Conservation (phyloP, 1,140 invertebrate species). For the Hypothenemus hampei region DNA sequence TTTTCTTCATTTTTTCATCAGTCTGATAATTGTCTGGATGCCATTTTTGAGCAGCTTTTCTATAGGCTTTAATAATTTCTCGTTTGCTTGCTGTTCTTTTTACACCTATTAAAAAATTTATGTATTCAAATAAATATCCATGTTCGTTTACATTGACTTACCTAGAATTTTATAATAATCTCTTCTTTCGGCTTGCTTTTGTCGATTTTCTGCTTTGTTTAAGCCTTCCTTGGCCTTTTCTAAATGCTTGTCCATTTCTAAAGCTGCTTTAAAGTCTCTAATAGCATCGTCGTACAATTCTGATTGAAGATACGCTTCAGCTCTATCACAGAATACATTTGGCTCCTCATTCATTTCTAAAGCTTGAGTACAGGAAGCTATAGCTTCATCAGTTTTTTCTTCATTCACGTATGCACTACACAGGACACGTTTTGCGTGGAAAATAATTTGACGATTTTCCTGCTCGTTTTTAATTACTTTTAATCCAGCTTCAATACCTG, state of each 20-base stretch:
- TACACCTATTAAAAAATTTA: conserved; percentile 47
- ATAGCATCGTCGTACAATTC: conserved; percentile 95
- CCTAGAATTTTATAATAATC: conserved; percentile 95
- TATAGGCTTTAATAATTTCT: conserved; percentile 94
- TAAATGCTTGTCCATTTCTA: conserved; percentile 77
- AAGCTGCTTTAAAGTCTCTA: conserved; percentile 69
- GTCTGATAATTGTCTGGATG: conserved; percentile 95
- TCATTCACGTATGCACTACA: conserved; percentile 71
- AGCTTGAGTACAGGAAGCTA: conserved; percentile 76
- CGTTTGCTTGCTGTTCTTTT: conserved; percentile 82
- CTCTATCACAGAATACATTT: conserved; percentile 81
- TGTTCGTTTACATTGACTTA: conserved; percentile 11
- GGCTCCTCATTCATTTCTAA: conserved; percentile 73
- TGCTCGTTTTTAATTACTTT: conserved; percentile 66
- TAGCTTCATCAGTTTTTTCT: conserved; percentile 59
- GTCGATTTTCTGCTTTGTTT: conserved; percentile 83
- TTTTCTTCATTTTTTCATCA: conserved; percentile 82
- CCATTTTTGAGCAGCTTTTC: conserved; percentile 97
- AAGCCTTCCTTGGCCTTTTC: conserved; percentile 86
- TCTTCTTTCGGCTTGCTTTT: conserved; percentile 87
- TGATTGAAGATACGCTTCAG: conserved; percentile 82
- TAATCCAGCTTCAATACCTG: conserved; percentile 34
- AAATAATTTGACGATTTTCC: conserved; percentile 65
- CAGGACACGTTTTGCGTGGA: conserved; percentile 66
- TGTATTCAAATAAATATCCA: not conserved